Base-by-base conservation (phyloP, 2,113 vertebrate species). In the Symphodus melops region DNA sequence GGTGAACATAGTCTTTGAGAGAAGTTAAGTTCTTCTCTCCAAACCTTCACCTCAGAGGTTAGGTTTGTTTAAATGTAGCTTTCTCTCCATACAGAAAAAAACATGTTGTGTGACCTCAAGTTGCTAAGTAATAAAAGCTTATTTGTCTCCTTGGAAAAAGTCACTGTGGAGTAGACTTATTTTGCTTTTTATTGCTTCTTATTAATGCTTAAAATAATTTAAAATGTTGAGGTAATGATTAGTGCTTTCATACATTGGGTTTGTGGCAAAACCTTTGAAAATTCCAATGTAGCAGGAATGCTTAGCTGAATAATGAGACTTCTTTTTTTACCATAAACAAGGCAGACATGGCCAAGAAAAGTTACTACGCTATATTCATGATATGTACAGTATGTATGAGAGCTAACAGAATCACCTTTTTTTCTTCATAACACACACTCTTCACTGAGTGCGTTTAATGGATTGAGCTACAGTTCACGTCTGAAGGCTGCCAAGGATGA, bases 401-500 rank as follows among this genome's bases (percentile, higher is more conserved):
- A 36, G 41, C 44, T 67, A 11, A 62, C 21, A 53, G 28, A 61
- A 46, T 7, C 55, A 41, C 28, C 51, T 67, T 69, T 72, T 83
- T 80, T 63, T 75, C 33, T 64, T 59, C 52, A 19, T 14, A 10
- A 83, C 41, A 11, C 62, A 53, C 68, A 44, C 53, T 19, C 55
- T 63, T 52, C 25, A 9, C 58, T 69, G 20, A 82, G 81, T 82
- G 79, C 85, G 72, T 84, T 87, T 82, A 85, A 86, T 56, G 58
- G 67, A 78, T 69, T 79, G 82, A 85, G 83, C 75, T 70, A 75
- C 69, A 79, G 82, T 85, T 88, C 89, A 77, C 53, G 64, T 89
- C 85, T 87, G 67, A 21, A 65, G 72, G 78, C 76, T 56, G 77
- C 81, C 53, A 14, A 72, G 63, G 77, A 87, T 83, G 85, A 90